These are phyloP conservation scores for Strongylocentrotus purpuratus DNA, from an alignment of 35 echinoderm and acorn worm species.

Conservation along the genomic window DNA sequence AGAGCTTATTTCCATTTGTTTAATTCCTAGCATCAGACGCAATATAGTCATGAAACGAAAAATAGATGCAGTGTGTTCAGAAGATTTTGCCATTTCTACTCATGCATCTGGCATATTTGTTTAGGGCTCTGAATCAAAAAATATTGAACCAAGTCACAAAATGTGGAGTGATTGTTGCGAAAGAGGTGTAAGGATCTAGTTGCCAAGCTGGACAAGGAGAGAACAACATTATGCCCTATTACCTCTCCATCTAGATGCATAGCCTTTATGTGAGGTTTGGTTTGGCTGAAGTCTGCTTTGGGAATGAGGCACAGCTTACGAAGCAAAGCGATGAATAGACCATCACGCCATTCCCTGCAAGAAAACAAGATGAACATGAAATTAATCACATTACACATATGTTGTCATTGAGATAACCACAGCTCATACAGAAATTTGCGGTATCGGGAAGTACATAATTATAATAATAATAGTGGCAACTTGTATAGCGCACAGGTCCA, in stretches of 20 bases:
- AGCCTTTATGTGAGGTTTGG: constrained; percentile 81
- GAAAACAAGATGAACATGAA: neutral
- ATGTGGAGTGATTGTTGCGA: neutral
- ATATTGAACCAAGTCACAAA: too few relatives aligned
- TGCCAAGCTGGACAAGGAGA: neutral
- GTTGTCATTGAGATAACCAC: too few relatives aligned
- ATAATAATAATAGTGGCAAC: too few relatives aligned
- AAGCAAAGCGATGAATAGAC: constrained; percentile 81
- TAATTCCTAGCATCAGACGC: too few relatives aligned
- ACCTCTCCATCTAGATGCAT: constrained; percentile 94
- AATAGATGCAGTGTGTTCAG: too few relatives aligned
- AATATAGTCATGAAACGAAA: too few relatives aligned
- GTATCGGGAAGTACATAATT: too few relatives aligned
- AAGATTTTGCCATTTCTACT: neutral
- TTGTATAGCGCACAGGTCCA: too few relatives aligned
- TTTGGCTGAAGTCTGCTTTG: constrained; percentile 68
- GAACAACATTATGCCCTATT: too few relatives aligned
- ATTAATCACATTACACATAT: neutral
- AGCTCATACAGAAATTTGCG: too few relatives aligned
- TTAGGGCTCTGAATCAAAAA: too few relatives aligned
- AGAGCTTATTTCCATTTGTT: too few relatives aligned
- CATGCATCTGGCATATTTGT: neutral
- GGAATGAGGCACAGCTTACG: constrained; percentile 82
- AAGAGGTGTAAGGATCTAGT: neutral
- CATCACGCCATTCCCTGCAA: constrained; percentile 91